Base-by-base conservation (phyloP, 2,113 vertebrate genomes). In the Eclectus roratus region DNA sequence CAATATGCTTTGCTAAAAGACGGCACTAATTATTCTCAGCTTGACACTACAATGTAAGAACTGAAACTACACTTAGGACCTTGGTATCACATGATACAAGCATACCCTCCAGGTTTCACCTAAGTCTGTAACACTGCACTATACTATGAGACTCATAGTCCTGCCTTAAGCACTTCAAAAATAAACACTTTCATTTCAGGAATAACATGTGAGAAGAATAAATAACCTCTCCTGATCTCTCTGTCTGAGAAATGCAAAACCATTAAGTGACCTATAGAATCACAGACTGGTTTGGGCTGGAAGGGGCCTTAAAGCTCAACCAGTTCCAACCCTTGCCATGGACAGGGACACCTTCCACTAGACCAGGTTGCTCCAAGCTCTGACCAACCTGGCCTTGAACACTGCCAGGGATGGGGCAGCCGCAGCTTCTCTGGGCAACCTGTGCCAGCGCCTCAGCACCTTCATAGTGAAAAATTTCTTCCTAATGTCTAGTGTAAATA, bases 181-280 rank as follows among this genome's bases (percentile, higher is more conserved):
- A 33, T 2, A 44, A 0, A 41, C 2, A 7, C 33, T n/a, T 41
- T 46, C 15, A 60, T 72, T 61, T 4, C 14, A 60, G 19, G 9
- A 60, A 0, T 8, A 78, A 23, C 4, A 27, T 1, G 1, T 0
- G 1, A 39, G 0, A 29, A 3, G 1, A n/a, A 6, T 6, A 31
- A 74, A 0, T 11, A 69, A 31, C 4, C 16, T 24, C 41, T 31
- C 8, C 6, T 7, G 1, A n/a, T 16, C 17, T 27, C 28, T 33
- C 49, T 46, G 23, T 29, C 6, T n/a, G 5, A 44, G 13, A 23
- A 5, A 1, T 1, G 2, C 5, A 56, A 33, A 39, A 18, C 4
- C 19, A 27, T 4, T 11, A 37, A 28, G 11, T 1, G 1, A 35
- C 15, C 5, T 21, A 56, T 1, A 58, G 33, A 35, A 58, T 58